Base-by-base conservation (phyloP, 2,113 vertebrate genomes). In the Dasyornis broadbenti region DNA sequence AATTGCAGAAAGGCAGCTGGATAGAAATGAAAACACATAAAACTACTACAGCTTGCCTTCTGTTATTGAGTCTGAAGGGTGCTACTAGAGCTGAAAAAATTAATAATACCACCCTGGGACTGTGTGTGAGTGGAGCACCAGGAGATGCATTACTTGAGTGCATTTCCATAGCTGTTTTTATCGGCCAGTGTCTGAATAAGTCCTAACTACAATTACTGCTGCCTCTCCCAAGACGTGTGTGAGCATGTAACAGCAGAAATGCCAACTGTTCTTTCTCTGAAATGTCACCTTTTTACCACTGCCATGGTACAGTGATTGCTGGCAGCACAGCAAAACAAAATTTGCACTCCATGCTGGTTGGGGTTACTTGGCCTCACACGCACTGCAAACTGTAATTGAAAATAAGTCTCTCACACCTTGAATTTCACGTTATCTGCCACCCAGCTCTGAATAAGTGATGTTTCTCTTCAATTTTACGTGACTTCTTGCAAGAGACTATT, bases 1-100 rank as follows among this genome's bases (percentile, higher is more conserved):
- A 73, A 88, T 15, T 82, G 50, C 71, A 80, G 82, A 90, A 92
- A 94, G 54, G 71, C 92, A 95, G 54, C 79, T 93, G 76, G 82
- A 77, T 53, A 82, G 75, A 95, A 85, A 85, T 53, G 35, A 86
- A 76, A 93, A 69, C 28, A 61, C 0, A 0, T 64, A 90, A 94
- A 93, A 88, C 27, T 63, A 37, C 45, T 80, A 76, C 57, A 63
- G 70, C 88, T 70, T 93, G 72, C 75, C 57, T 60, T 68, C 69
- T 86, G 50, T 64, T 86, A 75, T 14, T 17, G 77, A 86, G n/a
- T 78, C 86, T 87, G 86, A 91, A 86, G 69, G 56, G 60, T 11
- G 6, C 22, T 90, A 60, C 72, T 69, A 84, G 22, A 82, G 49
- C 52, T 91, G 77, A 86, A 89, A 94, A 89, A 89, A 76, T 75